A percentile compares a stretch with the other conserved stretches of the same genome.
phyloP scores from a whole-genome alignment of 2,888 invertebrate species.

The Lingula anatina region DNA sequence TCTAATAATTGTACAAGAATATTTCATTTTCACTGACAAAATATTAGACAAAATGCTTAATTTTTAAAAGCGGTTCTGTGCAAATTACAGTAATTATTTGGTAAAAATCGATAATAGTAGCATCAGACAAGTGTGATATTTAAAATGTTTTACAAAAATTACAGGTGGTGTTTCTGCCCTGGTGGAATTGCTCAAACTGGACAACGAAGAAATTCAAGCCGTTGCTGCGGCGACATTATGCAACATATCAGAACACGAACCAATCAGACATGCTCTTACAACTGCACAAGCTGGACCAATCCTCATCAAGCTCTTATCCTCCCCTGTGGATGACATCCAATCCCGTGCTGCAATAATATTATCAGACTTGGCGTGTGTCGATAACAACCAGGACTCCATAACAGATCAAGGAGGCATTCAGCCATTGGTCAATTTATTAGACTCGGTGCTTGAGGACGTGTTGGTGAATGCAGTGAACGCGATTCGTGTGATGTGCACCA shows the following conservation, averaged over 20 bases:
- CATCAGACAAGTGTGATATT: too few species aligned
- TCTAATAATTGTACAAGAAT: too few species aligned
- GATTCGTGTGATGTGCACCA: conserved; percentile 43
- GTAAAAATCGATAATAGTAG: too few species aligned
- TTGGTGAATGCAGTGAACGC: conserved; percentile 51
- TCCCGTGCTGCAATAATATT: conserved; percentile 47
- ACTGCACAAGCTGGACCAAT: conserved; percentile 35
- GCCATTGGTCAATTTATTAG: conserved; percentile 40
- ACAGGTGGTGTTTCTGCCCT: conserved; percentile 44
- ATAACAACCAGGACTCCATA: conserved; percentile 37
- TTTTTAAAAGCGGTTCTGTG: too few species aligned
- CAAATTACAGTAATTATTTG: too few species aligned
- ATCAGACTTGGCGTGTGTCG: conserved; percentile 46
- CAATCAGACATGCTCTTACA: conserved; percentile 38
- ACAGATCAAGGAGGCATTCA: conserved; percentile 38
- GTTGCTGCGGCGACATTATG: conserved; percentile 48
- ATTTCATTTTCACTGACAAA: too few species aligned
- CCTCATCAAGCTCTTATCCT: conserved; percentile 41
- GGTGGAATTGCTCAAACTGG: conserved; percentile 34
- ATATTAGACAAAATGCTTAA: too few species aligned
- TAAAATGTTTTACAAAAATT: too few species aligned
- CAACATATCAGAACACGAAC: conserved; percentile 47
- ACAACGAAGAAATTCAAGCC: conserved; percentile 41
- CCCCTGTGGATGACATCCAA: conserved; percentile 46
- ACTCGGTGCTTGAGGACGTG: conserved; percentile 48